phyloP scores from a whole-genome alignment of 2,113 vertebrate genomes.

The Actenoides hombroni region DNA sequence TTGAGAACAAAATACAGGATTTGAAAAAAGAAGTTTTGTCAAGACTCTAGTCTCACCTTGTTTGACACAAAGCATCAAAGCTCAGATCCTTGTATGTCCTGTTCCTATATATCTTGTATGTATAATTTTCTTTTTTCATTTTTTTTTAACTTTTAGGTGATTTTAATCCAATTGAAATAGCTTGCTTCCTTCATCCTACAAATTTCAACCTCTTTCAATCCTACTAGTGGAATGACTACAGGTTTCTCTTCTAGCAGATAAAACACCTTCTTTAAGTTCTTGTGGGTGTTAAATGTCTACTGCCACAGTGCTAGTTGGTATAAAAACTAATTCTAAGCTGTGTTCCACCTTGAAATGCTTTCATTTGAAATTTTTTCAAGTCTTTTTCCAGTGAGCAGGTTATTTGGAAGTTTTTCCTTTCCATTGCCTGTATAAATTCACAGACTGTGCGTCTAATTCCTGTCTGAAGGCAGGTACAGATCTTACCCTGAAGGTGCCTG shows the following conservation, averaged over 20 bases:
- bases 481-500: background rate
- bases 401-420: slow-evolving; percentile 30
- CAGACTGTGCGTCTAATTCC: background rate
- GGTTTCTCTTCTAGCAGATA: slow-evolving; percentile 29
- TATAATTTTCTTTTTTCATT: background rate
- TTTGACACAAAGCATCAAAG: background rate
- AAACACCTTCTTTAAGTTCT: slow-evolving; percentile 53
- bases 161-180: slow-evolving; percentile 40
- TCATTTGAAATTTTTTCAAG: slow-evolving; percentile 10
- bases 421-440: slow-evolving; percentile 4
- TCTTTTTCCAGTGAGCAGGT: background rate
- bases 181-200: background rate
- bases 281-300: slow-evolving; percentile 48
- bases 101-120: background rate
- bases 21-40: background rate
- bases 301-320: background rate
- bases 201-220: slow-evolving; percentile 2
- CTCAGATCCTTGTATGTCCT: background rate
- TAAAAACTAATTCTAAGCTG: slow-evolving; percentile 10
- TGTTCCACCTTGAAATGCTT: slow-evolving; percentile 1
- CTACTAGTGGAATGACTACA: background rate
- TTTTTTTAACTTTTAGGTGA: background rate
- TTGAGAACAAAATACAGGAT: background rate
- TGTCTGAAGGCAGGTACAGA: background rate
- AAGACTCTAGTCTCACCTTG: background rate